Evolutionary conservation across 2,113 vertebrate species (phyloP), one percentile per base, ranked within the genome.

Genomic region (Aldabrachelys gigantea): DNA sequence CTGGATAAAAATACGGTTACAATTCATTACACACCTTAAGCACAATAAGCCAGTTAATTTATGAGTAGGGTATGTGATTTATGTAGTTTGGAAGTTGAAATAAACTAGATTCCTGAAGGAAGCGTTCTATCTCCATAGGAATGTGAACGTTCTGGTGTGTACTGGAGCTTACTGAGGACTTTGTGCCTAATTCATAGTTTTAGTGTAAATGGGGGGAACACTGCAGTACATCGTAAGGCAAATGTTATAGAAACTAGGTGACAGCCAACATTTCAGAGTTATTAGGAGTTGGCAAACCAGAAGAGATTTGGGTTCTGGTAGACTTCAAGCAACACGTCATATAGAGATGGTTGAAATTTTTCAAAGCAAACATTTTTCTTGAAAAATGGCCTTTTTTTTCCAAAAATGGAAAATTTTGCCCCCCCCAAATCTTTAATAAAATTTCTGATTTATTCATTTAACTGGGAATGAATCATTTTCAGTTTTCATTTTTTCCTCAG

Each of bases 31-130:
- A 93, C 86, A 35, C 86, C 50, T 86, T 13, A 1, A 31, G 88
- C 14, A 2, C 84, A 94, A 84, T 94, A 92, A 97, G 93, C 41
- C 91, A 89, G 89, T 54, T 90, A 91, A 54, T 86, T 27, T 79
- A 50, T 86, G 89, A 62, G 53, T 2, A 2, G 27, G 81, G 62
- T 85, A 22, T 27, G 2, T 84, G 93, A 95, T 92, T 96, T 96
- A 94, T 97, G 93, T 93, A 4, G 89, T 29, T 92, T 96, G 94
- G 95, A 94, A 87, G 79, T 75, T 84, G 91, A 1, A 84, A 29
- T 89, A 87, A 89, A 93, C 91, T 84, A 65, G 41, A 5, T 0
- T 72, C 78, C 59, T 76, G 92, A 69, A 89, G 94, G 92, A 85
- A 95, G 84, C 50, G 5, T 10, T 65, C 78, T 78, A 94, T 52